Base-by-base conservation (phyloP, 2,113 vertebrate species). In the Pollachius pollachius region DNA sequence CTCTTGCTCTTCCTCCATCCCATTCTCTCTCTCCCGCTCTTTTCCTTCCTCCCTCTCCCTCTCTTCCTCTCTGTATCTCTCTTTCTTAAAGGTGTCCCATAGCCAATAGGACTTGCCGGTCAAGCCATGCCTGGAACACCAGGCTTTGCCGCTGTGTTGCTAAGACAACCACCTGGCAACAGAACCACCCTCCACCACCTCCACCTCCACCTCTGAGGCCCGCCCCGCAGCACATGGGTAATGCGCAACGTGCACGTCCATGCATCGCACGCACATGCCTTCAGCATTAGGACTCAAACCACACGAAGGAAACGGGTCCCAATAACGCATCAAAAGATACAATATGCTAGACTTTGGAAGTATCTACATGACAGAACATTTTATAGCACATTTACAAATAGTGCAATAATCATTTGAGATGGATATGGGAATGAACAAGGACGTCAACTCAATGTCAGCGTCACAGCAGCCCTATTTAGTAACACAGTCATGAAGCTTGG, bases 61-160 rank as follows among this genome's bases (percentile, higher is more conserved):
- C 62, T 64, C 16, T n/a, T 25, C 5, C 52, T 65, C 9, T 73
- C 66, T 76, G 48, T 71, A 1, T 67, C 67, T 63, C 15, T 62
- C 56, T 81, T 19, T 74, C 69, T 80, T 71, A 16, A 80, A 99
- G 97, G 70, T 99, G 97, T 86, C 93, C 93, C 3, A 73, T 87
- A 74, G 87, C 91, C 77, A 98, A 98, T 85, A 94, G 92, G 87
- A 96, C 96, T 0, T 99, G 97, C 85, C 94, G 94, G 2, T 88
- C 89, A 81, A 94, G 93, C 80, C 93, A 95, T 64, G 79, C 90
- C 62, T 99, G 97, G 97, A 95, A 91, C 85, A 89, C 89, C 81
- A 92, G 90, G 57, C 80, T 95, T 68, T 99, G 97, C 87, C 94
- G 85, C 81, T 99, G 97, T 85, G 87, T 95, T 76, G 68, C 85